A percentile compares a stretch with the other conserved stretches of the same genome.
phyloP scores from a whole-genome alignment of 2,113 vertebrate genomes.

The Hydrochoerus hydrochaeris region DNA sequence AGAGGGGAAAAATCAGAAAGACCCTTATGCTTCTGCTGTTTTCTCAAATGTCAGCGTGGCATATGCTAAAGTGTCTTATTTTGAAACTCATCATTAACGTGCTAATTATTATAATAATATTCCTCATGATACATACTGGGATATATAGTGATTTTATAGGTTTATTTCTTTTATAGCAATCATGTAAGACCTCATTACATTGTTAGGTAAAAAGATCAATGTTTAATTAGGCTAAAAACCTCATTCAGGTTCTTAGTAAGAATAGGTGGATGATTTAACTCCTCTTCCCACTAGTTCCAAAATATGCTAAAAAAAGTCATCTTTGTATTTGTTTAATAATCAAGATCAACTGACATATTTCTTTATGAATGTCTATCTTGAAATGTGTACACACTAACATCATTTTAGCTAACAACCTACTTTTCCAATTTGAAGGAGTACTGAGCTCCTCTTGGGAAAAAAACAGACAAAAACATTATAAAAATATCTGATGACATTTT shows the following conservation, averaged over 20 bases:
- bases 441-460: not conserved
- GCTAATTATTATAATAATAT: not conserved
- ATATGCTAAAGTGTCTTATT: not conserved
- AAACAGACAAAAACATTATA: not conserved
- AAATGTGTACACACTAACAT: not conserved
- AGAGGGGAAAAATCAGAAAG: not conserved
- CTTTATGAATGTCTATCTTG: not conserved
- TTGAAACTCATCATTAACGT: not conserved
- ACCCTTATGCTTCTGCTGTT: not conserved
- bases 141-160: not conserved
- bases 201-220: not conserved
- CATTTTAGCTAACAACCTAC: not conserved
- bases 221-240: not conserved
- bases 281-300: not conserved
- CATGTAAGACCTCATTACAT: not conserved
- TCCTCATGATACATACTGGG: not conserved
- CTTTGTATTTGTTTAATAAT: not conserved
- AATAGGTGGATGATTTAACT: not conserved
- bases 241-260: not conserved
- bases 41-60: not conserved
- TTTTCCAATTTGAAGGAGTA: not conserved
- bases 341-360: not conserved
- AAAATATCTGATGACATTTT: not conserved
- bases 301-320: not conserved
- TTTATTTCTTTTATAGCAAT: not conserved